Evolutionary conservation across 1,140 invertebrate genomes (phyloP).

Genomic region (Mercenaria mercenaria): DNA sequence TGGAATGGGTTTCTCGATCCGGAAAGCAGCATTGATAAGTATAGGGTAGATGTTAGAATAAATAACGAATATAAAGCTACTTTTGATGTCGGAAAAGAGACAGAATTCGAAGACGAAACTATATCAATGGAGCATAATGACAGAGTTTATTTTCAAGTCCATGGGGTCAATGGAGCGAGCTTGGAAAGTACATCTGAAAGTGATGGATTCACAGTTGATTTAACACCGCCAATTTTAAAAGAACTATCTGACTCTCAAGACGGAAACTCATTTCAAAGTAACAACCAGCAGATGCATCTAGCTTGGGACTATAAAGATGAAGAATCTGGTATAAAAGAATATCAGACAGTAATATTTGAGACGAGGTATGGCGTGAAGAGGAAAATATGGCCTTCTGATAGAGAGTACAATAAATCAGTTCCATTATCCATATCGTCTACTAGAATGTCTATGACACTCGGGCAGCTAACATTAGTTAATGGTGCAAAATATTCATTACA

Average conservation of each 20-base stretch:
- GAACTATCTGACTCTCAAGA: conserved; percentile 4
- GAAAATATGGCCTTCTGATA: neutral
- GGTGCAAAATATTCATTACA: conserved; percentile 40
- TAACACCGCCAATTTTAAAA: conserved; percentile 33
- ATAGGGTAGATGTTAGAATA: conserved; percentile 28
- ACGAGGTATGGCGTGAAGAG: conserved; percentile 7
- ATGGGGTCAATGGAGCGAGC: conserved; percentile 42
- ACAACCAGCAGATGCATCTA: conserved; percentile 3
- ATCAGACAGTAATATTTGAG: conserved; percentile 16
- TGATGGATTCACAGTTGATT: conserved; percentile 39
- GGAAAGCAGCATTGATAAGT: conserved; percentile 36
- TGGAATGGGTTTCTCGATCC: conserved; percentile 47
- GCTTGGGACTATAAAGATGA: conserved; percentile 31
- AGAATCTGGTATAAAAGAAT: conserved; percentile 48
- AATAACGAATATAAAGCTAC: conserved; percentile 44
- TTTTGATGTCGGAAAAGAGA: neutral
- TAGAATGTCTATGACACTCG: neutral
- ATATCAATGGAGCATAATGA: conserved; percentile 54
- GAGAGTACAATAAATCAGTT: neutral
- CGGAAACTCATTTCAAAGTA: neutral
- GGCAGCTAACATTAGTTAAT: neutral
- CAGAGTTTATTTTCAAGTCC: conserved; percentile 1
- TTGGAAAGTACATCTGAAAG: neutral
- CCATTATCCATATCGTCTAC: neutral
- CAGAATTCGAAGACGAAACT: conserved; percentile 36